These are phyloP conservation scores for Phoebastria nigripes DNA, from an alignment of 2,797 vertebrate genomes.

Conservation along the genomic window DNA sequence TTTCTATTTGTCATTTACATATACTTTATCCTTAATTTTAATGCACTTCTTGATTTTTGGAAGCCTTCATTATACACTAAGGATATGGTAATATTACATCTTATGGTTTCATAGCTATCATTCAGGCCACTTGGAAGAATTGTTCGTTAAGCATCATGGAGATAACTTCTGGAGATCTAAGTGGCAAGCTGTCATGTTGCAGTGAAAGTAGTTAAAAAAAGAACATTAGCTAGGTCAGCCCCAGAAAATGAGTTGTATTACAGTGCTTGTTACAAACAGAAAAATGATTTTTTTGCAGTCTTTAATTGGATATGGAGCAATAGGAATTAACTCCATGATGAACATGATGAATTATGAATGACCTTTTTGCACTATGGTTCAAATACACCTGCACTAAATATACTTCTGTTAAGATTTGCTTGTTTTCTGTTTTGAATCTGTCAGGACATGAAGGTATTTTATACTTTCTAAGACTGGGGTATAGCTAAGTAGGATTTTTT, in stretches of 20 bases:
- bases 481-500: background rate
- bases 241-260: background rate
- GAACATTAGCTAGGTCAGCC: conserved; percentile 40
- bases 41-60: conserved; percentile 29
- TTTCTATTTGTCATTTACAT: conserved; percentile 34
- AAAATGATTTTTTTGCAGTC: background rate
- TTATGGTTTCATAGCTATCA: conserved; percentile 19
- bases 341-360: background rate
- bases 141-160: conserved; percentile 46
- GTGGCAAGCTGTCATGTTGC: conserved; percentile 29
- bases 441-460: background rate
- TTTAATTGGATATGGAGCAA: background rate
- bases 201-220: conserved; percentile 43
- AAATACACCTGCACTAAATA: background rate
- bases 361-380: background rate
- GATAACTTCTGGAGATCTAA: conserved; percentile 50
- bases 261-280: background rate
- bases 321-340: background rate
- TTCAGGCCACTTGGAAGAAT: conserved; percentile 31
- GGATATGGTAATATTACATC: conserved; percentile 10
- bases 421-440: background rate
- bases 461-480: background rate
- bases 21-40: conserved; percentile 28
- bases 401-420: background rate
- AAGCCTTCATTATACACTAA: conserved; percentile 27